These are phyloP conservation scores for Troilus luridus DNA, from an alignment of 2,888 invertebrate genomes.

Conservation along the genomic window DNA sequence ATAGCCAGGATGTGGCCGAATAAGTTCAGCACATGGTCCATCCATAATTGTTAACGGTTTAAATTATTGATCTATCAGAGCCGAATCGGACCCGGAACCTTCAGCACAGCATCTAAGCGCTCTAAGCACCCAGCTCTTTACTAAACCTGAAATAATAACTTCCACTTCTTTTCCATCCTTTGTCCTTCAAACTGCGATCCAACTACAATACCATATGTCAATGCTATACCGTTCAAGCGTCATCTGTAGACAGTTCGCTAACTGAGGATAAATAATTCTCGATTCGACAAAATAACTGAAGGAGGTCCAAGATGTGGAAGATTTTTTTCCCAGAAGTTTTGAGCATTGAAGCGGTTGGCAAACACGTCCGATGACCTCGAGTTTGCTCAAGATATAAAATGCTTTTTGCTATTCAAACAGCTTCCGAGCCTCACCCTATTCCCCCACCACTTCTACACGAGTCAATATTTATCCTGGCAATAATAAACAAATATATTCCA, in stretches of 20 bases:
- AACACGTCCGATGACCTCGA: slow-evolving; percentile 47
- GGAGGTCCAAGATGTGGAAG: background rate
- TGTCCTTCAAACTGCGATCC: too few relatives aligned
- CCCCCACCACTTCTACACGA: background rate
- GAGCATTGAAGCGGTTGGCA: slow-evolving; percentile 43
- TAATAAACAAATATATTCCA: slow-evolving; percentile 56
- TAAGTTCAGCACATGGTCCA: too few relatives aligned
- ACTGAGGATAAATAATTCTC: background rate
- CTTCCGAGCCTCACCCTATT: background rate
- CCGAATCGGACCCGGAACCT: too few relatives aligned
- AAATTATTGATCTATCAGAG: too few relatives aligned
- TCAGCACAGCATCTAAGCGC: too few relatives aligned
- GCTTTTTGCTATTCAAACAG: slow-evolving; percentile 59
- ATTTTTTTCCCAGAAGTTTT: background rate
- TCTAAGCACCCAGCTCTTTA: too few relatives aligned
- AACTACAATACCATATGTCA: too few relatives aligned
- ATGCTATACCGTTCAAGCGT: too few relatives aligned
- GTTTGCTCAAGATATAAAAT: slow-evolving; percentile 57
- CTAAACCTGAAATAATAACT: too few relatives aligned
- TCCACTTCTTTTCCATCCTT: too few relatives aligned
- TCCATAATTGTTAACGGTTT: too few relatives aligned
- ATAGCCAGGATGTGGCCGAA: too few relatives aligned
- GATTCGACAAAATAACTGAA: background rate
- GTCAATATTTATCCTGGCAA: slow-evolving; percentile 48
- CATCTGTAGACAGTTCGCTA: background rate